These are phyloP conservation scores for Daboia siamensis DNA, from an alignment of 2,113 vertebrate species.

Conservation along the genomic window DNA sequence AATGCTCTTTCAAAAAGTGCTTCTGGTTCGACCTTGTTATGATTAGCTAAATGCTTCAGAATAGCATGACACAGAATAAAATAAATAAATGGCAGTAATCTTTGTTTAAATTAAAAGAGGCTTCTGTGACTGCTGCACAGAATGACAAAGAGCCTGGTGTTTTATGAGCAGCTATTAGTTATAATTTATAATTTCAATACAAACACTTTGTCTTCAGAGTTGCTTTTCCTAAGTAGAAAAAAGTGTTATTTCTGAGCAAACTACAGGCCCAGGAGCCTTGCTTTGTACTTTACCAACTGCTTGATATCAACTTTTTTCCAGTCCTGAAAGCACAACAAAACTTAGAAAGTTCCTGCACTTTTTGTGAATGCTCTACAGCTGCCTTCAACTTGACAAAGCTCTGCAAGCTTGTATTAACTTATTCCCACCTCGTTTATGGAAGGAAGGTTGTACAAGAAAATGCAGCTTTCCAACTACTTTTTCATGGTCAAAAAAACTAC, in stretches of 20 bases:
- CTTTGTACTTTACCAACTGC: neutral
- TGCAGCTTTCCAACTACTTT: neutral
- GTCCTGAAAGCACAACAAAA: neutral
- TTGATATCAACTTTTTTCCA: neutral
- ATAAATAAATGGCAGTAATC: constrained; percentile 3
- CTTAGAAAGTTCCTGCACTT: neutral
- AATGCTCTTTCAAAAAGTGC: constrained; percentile 9
- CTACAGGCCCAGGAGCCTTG: neutral
- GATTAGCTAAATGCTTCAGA: constrained; percentile 22
- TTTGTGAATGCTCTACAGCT: neutral
- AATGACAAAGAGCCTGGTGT: constrained; percentile 10
- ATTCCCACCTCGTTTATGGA: neutral
- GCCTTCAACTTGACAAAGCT: neutral
- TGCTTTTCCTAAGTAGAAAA: neutral
- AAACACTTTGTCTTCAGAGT: constrained; percentile 19
- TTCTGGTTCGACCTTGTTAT: constrained; percentile 8
- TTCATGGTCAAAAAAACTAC: neutral
- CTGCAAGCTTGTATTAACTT: neutral
- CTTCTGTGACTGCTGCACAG: constrained; percentile 22
- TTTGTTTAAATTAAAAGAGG: constrained; percentile 13
- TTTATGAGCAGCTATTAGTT: constrained; percentile 20
- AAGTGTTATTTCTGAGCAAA: neutral
- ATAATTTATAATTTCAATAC: constrained; percentile 16
- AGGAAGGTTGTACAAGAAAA: neutral
- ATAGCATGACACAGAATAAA: neutral